These are phyloP conservation scores for Pharmacophagus antenor DNA, from an alignment of 2,888 invertebrate species.

Conservation along the genomic window DNA sequence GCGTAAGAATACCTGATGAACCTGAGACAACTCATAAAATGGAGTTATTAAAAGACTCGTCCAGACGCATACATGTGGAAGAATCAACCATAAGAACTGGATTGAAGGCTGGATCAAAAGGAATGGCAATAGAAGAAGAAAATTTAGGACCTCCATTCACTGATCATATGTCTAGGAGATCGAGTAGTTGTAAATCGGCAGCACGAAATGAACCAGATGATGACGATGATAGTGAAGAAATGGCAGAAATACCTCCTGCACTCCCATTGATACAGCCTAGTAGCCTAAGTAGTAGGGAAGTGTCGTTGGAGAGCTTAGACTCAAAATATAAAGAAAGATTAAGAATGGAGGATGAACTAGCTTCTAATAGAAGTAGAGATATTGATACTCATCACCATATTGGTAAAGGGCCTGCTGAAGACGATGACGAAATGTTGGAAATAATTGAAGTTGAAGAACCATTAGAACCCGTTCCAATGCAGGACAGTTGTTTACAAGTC, in stretches of 20 bases:
- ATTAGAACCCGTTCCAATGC: constrained; percentile 91
- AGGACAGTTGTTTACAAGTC: constrained; percentile 93
- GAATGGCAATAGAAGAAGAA: constrained; percentile 75
- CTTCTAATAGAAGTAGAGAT: constrained; percentile 80
- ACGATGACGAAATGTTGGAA: constrained; percentile 87
- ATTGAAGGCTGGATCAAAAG: constrained; percentile 77
- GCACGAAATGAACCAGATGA: constrained; percentile 81
- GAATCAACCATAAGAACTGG: constrained; percentile 83
- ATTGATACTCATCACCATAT: constrained; percentile 74
- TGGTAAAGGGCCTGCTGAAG: constrained; percentile 65
- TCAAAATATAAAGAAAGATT: constrained; percentile 87
- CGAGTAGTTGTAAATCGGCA: constrained; percentile 48
- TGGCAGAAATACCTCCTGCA: constrained; percentile 90
- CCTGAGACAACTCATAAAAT: constrained; percentile 59
- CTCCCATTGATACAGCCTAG: constrained; percentile 88
- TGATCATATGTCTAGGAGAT: constrained; percentile 55
- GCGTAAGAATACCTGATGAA: constrained; percentile 53
- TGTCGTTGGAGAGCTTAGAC: constrained; percentile 91
- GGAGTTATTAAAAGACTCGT: constrained; percentile 76
- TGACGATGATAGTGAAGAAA: constrained; percentile 89
- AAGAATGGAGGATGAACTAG: constrained; percentile 79
- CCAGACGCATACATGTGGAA: constrained; percentile 79
- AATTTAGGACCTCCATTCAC: constrained; percentile 61
- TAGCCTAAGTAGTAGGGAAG: constrained; percentile 87
- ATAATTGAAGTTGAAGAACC: constrained; percentile 90